Conservation (phyloP, 2,797 vertebrate species). For the Pangasius sanitwongsei region DNA sequence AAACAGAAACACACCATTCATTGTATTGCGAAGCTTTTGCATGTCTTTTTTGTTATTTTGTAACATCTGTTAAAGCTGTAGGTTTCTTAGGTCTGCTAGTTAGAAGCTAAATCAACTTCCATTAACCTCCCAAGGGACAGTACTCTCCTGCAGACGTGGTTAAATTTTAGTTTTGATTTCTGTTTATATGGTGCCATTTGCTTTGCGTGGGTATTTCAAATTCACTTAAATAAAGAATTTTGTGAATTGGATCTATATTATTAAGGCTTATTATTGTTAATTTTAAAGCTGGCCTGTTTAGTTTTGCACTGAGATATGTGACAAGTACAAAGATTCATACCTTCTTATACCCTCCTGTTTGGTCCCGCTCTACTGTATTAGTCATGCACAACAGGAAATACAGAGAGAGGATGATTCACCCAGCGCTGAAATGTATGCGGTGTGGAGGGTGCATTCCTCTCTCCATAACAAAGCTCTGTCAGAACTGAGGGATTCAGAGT, state of each 20-base stretch:
- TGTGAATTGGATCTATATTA: too few relatives aligned
- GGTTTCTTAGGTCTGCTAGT: background rate
- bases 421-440: slow-evolving; percentile 48
- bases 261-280: background rate
- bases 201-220: background rate
- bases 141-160: background rate
- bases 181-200: background rate
- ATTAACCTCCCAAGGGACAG: background rate
- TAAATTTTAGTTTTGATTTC: slow-evolving; percentile 17
- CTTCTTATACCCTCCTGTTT: slow-evolving; percentile 37
- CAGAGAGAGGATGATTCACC: slow-evolving; percentile 56
- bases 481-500: slow-evolving; percentile 31
- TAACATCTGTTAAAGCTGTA: background rate
- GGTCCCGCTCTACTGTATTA: slow-evolving; percentile 50
- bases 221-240: background rate
- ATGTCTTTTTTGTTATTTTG: too few relatives aligned
- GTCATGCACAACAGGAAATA: slow-evolving; percentile 58
- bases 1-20: background rate
- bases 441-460: slow-evolving; percentile 36
- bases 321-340: slow-evolving; percentile 17
- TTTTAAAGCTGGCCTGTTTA: background rate
- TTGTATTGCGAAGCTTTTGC: background rate
- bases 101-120: background rate
- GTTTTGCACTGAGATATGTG: slow-evolving; percentile 5
- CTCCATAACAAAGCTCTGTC: slow-evolving; percentile 35